phyloP scores from a whole-genome alignment of 1,140 invertebrate species.

The Rhagoletis pomonella region DNA sequence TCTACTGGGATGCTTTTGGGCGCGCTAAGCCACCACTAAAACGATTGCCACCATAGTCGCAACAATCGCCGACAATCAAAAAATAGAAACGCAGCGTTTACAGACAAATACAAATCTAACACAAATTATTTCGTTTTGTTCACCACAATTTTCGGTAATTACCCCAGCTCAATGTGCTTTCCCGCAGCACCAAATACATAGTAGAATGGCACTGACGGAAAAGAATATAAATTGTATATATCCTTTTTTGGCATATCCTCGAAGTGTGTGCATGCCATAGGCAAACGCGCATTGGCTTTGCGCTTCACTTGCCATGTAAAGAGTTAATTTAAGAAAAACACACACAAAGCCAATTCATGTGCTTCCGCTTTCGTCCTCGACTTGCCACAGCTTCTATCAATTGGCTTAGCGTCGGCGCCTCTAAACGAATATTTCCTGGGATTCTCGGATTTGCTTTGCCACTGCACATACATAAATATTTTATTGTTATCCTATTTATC shows the following conservation, averaged over 20 bases:
- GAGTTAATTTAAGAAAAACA: constrained; percentile 54
- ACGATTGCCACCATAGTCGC: not conserved
- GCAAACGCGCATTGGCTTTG: constrained; percentile 10
- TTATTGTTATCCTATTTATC: constrained; percentile 26
- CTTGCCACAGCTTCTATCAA: not conserved
- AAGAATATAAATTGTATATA: constrained; percentile 35
- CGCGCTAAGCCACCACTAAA: not conserved
- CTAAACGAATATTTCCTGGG: not conserved
- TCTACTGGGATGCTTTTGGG: constrained; percentile 52
- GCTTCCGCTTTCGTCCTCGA: not conserved
- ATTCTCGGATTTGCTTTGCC: constrained; percentile 17
- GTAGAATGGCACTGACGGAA: not conserved
- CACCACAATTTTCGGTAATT: constrained; percentile 48
- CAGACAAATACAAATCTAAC: not conserved
- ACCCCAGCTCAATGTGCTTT: constrained; percentile 36
- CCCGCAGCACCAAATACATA: not conserved
- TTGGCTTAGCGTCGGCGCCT: not conserved
- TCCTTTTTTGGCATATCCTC: not conserved
- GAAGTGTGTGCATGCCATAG: not conserved
- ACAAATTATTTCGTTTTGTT: constrained; percentile 46
- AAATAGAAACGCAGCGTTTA: not conserved
- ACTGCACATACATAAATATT: not conserved
- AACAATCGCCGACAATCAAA: constrained; percentile 38
- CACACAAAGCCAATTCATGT: not conserved
- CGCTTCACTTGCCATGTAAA: constrained; percentile 53